Evolutionary conservation across 2,113 vertebrate genomes (phyloP).

Genomic region (Cheilinus undulatus): DNA sequence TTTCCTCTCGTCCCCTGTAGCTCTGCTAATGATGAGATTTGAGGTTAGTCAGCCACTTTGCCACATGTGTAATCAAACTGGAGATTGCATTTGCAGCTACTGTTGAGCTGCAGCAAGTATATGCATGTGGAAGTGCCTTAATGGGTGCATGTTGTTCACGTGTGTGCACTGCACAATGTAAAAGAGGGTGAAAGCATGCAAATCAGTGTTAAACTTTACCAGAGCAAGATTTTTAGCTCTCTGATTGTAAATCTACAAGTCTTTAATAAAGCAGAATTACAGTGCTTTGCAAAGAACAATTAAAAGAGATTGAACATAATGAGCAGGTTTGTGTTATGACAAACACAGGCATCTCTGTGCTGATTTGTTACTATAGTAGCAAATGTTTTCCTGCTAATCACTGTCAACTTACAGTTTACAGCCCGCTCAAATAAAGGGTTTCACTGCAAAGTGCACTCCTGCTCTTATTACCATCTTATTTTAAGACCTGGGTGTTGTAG

Average conservation of each 20-base stretch:
- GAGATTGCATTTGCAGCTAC: conserved; percentile 62
- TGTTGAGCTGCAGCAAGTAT: conserved; percentile 37
- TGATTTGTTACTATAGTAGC: conserved; percentile 77
- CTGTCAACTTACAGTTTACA: conserved; percentile 75
- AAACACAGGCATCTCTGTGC: conserved; percentile 55
- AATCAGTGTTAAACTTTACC: conserved; percentile 6
- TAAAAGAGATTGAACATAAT: conserved; percentile 73
- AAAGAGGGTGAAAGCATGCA: conserved; percentile 8
- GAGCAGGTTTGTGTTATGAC: conserved; percentile 56
- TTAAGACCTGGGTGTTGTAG: conserved; percentile 52
- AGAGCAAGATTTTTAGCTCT: conserved; percentile 1
- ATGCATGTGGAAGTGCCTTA: conserved; percentile 14
- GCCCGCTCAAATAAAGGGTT: conserved; percentile 77
- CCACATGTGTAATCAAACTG: conserved; percentile 46
- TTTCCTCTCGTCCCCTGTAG: conserved; percentile 50
- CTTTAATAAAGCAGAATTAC: conserved; percentile 68
- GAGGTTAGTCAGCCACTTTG: conserved; percentile 58
- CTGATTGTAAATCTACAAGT: conserved; percentile 36
- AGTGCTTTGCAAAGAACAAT: conserved; percentile 56
- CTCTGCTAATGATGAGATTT: conserved; percentile 65
- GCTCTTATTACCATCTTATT: conserved; percentile 69
- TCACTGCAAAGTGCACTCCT: conserved; percentile 67
- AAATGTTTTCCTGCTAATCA: conserved; percentile 78
- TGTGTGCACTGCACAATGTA: conserved; percentile 16
- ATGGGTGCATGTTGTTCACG: conserved; percentile 17